phyloP scores from a whole-genome alignment of 2,113 vertebrate species.

The Forbesichthys agassizii region DNA sequence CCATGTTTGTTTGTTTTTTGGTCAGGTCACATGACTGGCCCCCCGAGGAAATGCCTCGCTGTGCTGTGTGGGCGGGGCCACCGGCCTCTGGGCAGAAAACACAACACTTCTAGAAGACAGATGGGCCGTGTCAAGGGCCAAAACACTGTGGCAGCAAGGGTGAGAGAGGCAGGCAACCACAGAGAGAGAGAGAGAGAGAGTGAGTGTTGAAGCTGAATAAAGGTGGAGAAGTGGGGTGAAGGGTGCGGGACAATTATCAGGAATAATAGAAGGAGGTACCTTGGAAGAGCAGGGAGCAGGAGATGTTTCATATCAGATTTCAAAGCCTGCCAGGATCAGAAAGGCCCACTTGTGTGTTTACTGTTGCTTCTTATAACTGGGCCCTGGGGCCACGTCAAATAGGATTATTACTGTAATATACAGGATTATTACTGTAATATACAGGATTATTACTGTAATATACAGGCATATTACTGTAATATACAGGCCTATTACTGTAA shows the following conservation, averaged over 20 bases:
- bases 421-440: too few species aligned
- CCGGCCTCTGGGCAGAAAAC: slow-evolving; percentile 5
- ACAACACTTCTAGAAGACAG: slow-evolving; percentile 73
- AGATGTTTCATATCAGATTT: slow-evolving; percentile 35
- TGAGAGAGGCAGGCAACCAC: neutral
- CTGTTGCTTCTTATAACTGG: slow-evolving; percentile 54
- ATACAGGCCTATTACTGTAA: too few species aligned
- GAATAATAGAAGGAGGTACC: slow-evolving; percentile 6
- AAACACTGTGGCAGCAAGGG: slow-evolving; percentile 39
- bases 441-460: too few species aligned
- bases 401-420: slow-evolving; percentile 51
- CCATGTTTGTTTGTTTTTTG: slow-evolving; percentile 13
- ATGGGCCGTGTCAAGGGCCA: slow-evolving; percentile 72
- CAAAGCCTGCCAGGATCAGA: slow-evolving; percentile 49
- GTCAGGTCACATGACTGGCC: slow-evolving; percentile 46
- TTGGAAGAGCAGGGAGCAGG: neutral
- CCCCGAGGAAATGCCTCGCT: slow-evolving; percentile 52
- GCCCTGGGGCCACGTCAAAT: slow-evolving; percentile 62
- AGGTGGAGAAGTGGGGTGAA: neutral
- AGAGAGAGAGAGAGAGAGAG: neutral
- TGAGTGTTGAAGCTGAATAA: slow-evolving; percentile 20
- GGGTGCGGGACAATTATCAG: slow-evolving; percentile 29
- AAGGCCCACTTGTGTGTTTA: slow-evolving; percentile 55
- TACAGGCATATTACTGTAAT: too few species aligned
- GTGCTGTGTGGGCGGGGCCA: slow-evolving; percentile 51